These are phyloP conservation scores for Eidolon dupreanum DNA, from an alignment of 2,797 vertebrate species.

Conservation along the genomic window DNA sequence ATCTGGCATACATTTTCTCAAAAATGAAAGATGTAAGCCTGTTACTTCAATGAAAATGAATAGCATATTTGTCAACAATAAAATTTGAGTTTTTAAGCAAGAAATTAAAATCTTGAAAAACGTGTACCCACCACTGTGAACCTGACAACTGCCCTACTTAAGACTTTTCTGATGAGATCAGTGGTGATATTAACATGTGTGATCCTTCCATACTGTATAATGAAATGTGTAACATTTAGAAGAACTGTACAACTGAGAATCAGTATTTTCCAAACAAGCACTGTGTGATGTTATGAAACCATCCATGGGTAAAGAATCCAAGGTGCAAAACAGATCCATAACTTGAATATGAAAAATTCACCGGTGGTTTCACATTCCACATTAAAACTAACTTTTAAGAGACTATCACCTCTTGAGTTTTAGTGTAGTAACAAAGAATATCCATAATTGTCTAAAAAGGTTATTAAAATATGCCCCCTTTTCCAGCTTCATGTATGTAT, in stretches of 20 bases:
- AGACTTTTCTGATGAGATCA: neutral
- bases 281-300: neutral
- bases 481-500: neutral
- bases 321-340: neutral
- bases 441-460: neutral
- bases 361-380: neutral
- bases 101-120: neutral
- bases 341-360: neutral
- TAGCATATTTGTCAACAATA: neutral
- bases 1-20: neutral
- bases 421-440: neutral
- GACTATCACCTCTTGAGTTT: neutral
- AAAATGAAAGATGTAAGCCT: neutral
- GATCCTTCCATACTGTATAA: neutral
- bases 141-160: neutral
- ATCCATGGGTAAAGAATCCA: neutral
- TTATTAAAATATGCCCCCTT: neutral
- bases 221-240: neutral
- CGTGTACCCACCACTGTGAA: neutral
- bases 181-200: neutral
- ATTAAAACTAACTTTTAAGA: neutral
- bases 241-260: neutral
- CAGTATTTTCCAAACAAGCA: neutral
- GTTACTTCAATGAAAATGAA: neutral
- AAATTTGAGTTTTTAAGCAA: neutral